Evolutionary conservation across 2,113 vertebrate species (phyloP), one percentile per base, ranked within the genome.

Genomic region (Azemiops feae): DNA sequence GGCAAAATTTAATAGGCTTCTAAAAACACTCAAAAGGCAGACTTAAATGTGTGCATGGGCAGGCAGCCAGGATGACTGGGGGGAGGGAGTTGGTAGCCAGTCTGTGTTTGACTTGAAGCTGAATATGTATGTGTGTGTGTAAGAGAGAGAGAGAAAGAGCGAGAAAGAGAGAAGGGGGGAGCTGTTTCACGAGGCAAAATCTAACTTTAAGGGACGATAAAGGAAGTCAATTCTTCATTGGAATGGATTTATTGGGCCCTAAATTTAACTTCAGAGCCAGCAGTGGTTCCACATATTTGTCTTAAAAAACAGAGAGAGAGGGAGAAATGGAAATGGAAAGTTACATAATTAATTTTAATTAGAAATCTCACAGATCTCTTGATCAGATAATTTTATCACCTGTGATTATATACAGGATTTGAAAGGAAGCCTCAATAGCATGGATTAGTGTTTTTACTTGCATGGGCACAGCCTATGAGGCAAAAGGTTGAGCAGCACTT

Each of bases 21-120:
- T 98, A 98, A 98, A 98, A 98, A 98, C 97, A 98, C 97, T 98
- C 98, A 97, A 96, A 98, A 98, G 96, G 97, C 98, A 98, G 97
- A 98, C 98, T 97, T 96, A 98, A 98, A 98, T 98, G 98, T 98
- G 98, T 97, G 96, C 96, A 97, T 98, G 98, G 98, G 98, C 98
- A 98, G 97, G 89, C 95, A 98, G 98, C 98, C 98, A 98, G 97
- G 91, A 94, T 97, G 97, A 98, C 97, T 97, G 97, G 96, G 97
- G 96, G 96, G 97, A 3, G 27, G 95, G 96, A 97, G 96, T 95
- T 96, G 96, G 97, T 95, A 95, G 96, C 27, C 27, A 64, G 97
- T 96, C 95, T 97, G 96, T 95, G 95, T 95, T 96, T 97, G 97
- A 97, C 98, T 97, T 97, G 97, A 98, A 98, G 97, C 97, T 97